phyloP scores from a whole-genome alignment of 1,140 invertebrate genomes.

The Chironomus tepperi region DNA sequence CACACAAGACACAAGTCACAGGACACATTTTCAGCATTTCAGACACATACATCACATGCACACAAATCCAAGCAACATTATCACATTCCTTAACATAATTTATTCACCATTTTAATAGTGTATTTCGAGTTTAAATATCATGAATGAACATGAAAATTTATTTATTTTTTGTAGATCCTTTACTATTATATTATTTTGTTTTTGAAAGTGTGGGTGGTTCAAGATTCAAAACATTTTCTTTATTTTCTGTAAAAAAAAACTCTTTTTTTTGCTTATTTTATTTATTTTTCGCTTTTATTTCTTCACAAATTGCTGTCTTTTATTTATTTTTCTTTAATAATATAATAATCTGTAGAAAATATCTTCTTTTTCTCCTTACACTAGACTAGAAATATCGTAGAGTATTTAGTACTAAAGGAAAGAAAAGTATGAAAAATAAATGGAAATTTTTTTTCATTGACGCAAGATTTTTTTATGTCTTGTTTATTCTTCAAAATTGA shows the following conservation, averaged over 20 bases:
- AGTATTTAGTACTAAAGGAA: background rate
- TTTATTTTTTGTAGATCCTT: no score
- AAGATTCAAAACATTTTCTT: constrained; percentile 23
- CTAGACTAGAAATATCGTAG: background rate
- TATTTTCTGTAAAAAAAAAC: background rate
- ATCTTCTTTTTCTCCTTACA: background rate
- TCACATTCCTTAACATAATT: no score
- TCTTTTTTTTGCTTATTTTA: background rate
- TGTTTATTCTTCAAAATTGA: background rate
- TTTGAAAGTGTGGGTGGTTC: constrained; percentile 16
- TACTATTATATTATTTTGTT: no score
- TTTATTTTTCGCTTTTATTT: background rate
- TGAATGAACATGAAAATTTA: no score
- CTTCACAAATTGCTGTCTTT: background rate
- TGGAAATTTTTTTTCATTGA: background rate
- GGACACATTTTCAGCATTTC: no score
- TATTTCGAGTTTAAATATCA: no score
- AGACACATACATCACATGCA: no score
- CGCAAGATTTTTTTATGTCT: background rate
- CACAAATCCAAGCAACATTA: no score
- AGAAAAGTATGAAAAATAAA: background rate
- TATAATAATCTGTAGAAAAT: background rate
- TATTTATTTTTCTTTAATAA: constrained; percentile 15
- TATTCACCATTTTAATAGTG: no score
- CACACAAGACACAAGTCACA: no score